phyloP scores from a whole-genome alignment of 1,140 invertebrate genomes.

The Rhyacophila brunnea region DNA sequence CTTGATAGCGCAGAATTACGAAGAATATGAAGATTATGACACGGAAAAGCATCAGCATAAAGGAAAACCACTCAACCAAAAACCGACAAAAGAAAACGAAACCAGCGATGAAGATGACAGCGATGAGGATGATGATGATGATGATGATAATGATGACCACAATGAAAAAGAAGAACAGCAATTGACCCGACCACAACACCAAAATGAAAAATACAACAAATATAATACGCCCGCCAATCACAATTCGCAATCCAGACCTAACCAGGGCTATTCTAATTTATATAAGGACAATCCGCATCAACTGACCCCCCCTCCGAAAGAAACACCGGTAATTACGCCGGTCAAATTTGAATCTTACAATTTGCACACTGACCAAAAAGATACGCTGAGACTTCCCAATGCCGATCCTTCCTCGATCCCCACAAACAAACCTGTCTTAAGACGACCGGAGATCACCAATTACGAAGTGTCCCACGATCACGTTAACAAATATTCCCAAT shows the following conservation, averaged over 20 bases:
- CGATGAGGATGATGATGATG: constrained; percentile 38
- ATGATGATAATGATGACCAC: constrained; percentile 28
- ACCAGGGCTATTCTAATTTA: constrained; percentile 10
- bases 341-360: constrained; percentile 17
- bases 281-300: constrained; percentile 12
- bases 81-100: constrained; percentile 8
- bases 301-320: constrained; percentile 5
- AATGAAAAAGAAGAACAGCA: constrained; percentile 14
- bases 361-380: constrained; percentile 3
- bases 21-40: constrained; percentile 50
- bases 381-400: constrained; percentile 4
- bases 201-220: constrained; percentile 7
- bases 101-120: constrained; percentile 18
- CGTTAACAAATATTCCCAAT: constrained; percentile 34
- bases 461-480: constrained; percentile 42
- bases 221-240: neutral
- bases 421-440: constrained; percentile 38
- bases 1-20: constrained; percentile 52
- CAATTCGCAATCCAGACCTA: neutral
- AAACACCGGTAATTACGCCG: constrained; percentile 7
- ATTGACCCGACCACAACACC: constrained; percentile 13
- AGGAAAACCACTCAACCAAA: constrained; percentile 8
- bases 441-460: constrained; percentile 44
- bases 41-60: constrained; percentile 8
- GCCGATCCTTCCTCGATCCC: constrained; percentile 10